Base-by-base conservation (phyloP, 2,113 vertebrate species). In the Odontesthes bonariensis region DNA sequence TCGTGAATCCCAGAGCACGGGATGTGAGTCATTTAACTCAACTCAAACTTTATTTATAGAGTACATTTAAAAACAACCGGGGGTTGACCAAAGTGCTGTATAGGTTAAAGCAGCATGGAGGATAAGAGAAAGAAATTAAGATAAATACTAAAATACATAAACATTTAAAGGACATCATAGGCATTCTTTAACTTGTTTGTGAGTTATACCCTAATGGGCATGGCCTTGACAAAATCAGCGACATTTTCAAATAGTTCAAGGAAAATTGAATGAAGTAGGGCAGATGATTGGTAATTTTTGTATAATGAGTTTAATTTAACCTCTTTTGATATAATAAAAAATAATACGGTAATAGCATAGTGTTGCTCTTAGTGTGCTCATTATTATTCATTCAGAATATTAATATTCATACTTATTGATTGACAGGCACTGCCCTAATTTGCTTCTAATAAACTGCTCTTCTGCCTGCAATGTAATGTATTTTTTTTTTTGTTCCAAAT, bases 341-440 rank as follows among this genome's bases (percentile, higher is more conserved):
- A 66, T 6, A 49, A 49, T 13, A 6, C 17, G 14, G 17, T 49
- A 23, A 23, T 47, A 44, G 7, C 10, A 35, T 1, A 52, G 16
- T 47, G 6, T 23, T 64, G 38, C 8, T 1, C 33, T 35, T 56
- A 3, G n/a, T 23, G 16, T 56, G 65, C 17, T 56, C 1, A 27
- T 60, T 63, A 19, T 62, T 57, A 66, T 66, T 65, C 49, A 63
- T 73, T 52, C 16, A 74, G 12, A 61, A 32, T 73, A 51, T 62
- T 55, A 56, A 73, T 79, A 71, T 75, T 71, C 27, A 46, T 52
- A 63, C 13, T 64, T 42, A 20, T 20, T 59, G 65, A 81, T 42
- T 75, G 61, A 56, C 42, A 65, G 42, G 40, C 27, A 53, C 59
- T 75, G 56, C 12, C 66, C 19, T 27, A 55, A 58, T 72, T 76